Conservation (phyloP, 2,113 vertebrate species). For the Laticauda laticaudata region DNA sequence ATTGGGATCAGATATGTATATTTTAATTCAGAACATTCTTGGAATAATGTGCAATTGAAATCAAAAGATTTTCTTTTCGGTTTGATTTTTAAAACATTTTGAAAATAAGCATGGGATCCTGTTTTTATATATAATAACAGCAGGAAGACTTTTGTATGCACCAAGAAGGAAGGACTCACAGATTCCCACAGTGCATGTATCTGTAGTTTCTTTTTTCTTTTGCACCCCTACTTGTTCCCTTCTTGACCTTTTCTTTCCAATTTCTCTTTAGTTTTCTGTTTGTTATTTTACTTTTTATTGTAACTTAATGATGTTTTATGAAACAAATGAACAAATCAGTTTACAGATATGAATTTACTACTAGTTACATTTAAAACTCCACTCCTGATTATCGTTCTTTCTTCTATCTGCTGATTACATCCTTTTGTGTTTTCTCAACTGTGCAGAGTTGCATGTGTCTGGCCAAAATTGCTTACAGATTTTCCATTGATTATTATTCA, state of each 20-base stretch:
- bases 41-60: neutral
- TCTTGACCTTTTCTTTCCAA: neutral
- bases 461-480: neutral
- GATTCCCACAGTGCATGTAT: neutral
- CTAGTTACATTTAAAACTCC: neutral
- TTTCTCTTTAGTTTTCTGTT: neutral
- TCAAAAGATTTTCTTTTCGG: neutral
- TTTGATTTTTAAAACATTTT: neutral
- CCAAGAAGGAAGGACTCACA: neutral
- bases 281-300: neutral
- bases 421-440: neutral
- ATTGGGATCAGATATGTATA: neutral
- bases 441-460: neutral
- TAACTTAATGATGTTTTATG: neutral
- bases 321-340: neutral
- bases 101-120: neutral
- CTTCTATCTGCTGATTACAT: neutral
- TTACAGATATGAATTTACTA: neutral
- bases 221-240: neutral
- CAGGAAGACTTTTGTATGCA: neutral
- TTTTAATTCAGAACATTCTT: neutral
- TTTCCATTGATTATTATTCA: neutral
- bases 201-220: neutral
- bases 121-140: neutral
- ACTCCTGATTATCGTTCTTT: neutral